phyloP scores from a whole-genome alignment of 1,140 invertebrate genomes.

The Monomorium pharaonis region DNA sequence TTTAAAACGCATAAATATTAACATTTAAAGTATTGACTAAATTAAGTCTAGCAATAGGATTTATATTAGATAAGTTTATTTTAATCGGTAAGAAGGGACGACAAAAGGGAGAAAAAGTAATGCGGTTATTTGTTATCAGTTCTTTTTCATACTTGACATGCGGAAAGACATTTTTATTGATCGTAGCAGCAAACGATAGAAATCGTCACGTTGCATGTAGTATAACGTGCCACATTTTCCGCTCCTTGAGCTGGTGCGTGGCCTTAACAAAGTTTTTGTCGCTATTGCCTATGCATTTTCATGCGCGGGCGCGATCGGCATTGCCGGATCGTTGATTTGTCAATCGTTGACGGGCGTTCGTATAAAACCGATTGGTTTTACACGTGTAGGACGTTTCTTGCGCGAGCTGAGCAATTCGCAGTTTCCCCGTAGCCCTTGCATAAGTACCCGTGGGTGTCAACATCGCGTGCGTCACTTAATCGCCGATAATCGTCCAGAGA shows the following conservation, averaged over 20 bases:
- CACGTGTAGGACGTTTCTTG: conserved; percentile 53
- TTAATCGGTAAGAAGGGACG: background rate
- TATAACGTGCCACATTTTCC: conserved; percentile 56
- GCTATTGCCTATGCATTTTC: conserved; percentile 24
- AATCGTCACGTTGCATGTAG: conserved; percentile 44
- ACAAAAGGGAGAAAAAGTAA: background rate
- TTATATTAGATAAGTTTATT: background rate
- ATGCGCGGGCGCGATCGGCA: conserved; percentile 48
- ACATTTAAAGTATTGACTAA: background rate
- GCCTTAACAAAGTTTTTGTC: conserved; percentile 48
- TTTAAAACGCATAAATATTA: background rate
- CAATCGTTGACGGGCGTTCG: conserved; percentile 20
- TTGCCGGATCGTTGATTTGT: conserved; percentile 51
- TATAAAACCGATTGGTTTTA: conserved; percentile 14
- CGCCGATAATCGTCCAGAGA: background rate
- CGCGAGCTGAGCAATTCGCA: conserved; percentile 15
- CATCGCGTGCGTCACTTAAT: background rate
- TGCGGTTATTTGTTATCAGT: background rate
- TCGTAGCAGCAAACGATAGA: background rate
- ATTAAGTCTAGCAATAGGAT: background rate
- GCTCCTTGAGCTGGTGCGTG: conserved; percentile 55
- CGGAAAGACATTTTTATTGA: background rate
- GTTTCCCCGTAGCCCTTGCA: conserved; percentile 18
- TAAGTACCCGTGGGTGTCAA: background rate
- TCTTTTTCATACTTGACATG: conserved; percentile 4